Conservation (phyloP, 2,113 vertebrate species). For the Myrmecobius fasciatus region DNA sequence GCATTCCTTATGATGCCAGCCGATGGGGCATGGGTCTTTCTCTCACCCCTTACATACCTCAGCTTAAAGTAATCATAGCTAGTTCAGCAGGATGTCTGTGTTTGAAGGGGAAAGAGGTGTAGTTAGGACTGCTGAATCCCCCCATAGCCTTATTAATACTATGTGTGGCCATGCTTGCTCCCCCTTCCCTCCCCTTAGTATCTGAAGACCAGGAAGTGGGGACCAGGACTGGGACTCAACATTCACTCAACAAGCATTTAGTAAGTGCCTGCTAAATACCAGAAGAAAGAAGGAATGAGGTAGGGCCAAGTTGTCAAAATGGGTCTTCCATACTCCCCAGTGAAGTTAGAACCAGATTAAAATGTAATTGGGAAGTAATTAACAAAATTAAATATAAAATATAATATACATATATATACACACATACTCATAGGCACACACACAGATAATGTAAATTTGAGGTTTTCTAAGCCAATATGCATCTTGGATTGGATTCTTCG, state of each 20-base stretch:
- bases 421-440: no score
- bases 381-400: neutral
- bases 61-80: neutral
- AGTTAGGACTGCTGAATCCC: neutral
- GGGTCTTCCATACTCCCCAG: neutral
- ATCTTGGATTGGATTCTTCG: neutral
- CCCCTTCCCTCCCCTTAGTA: neutral
- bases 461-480: neutral
- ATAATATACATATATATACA: no score
- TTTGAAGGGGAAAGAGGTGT: neutral
- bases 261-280: neutral
- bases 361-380: neutral
- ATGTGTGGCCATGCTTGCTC: neutral
- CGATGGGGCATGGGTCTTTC: neutral
- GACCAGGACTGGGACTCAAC: neutral
- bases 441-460: neutral
- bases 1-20: neutral
- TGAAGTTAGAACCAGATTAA: neutral
- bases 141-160: neutral
- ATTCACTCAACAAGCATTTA: neutral
- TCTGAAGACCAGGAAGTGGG: neutral
- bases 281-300: neutral
- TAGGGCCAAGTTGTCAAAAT: neutral
- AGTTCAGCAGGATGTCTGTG: neutral
- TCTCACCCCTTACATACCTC: neutral